Percentiles rank a stretch among this genome's conserved stretches.
These are phyloP conservation scores for Tetrapedia diversipes DNA, from an alignment of 2,888 invertebrate genomes.

Conservation along the genomic window DNA sequence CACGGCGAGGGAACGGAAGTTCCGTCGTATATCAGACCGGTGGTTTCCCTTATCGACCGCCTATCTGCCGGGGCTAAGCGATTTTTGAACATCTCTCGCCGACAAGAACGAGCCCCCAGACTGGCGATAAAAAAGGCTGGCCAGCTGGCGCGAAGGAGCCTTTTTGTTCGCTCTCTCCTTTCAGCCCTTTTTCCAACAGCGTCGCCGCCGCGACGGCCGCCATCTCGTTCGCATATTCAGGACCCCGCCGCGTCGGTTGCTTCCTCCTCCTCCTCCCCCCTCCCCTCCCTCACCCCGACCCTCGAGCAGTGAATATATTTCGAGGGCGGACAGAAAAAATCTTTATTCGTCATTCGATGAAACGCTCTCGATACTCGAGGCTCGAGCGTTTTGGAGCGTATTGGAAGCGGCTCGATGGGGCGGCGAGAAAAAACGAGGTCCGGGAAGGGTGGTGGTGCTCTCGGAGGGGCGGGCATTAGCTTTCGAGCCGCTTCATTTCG, in stretches of 20 bases:
- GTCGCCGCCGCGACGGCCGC: conserved; percentile 35
- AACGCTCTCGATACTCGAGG: not conserved
- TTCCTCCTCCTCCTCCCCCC: no score
- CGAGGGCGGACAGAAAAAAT: conserved; percentile 5
- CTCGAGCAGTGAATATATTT: conserved; percentile 29
- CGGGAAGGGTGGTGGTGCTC: no score
- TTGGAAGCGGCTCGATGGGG: no score
- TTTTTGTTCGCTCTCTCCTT: conserved; percentile 46
- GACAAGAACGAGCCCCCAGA: conserved; percentile 57
- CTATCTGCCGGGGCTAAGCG: conserved; percentile 69
- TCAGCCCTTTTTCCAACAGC: conserved; percentile 53
- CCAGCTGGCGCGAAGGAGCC: conserved; percentile 62
- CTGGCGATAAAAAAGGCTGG: conserved; percentile 50
- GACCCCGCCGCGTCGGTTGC: conserved; percentile 33
- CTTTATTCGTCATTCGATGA: conserved; percentile 11
- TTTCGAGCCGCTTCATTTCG: no score
- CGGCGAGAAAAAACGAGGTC: no score
- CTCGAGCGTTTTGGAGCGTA: not conserved
- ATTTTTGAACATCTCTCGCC: conserved; percentile 72
- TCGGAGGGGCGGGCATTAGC: no score
- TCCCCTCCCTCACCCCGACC: no score
- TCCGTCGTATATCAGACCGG: conserved; percentile 58
- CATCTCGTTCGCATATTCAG: conserved; percentile 55
- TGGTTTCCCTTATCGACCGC: conserved; percentile 61
- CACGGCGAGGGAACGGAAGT: conserved; percentile 54